A percentile compares a stretch with the other conserved stretches of the same genome.
Conservation (phyloP, 2,113 vertebrate genomes). For the Chlamydotis undulata region DNA sequence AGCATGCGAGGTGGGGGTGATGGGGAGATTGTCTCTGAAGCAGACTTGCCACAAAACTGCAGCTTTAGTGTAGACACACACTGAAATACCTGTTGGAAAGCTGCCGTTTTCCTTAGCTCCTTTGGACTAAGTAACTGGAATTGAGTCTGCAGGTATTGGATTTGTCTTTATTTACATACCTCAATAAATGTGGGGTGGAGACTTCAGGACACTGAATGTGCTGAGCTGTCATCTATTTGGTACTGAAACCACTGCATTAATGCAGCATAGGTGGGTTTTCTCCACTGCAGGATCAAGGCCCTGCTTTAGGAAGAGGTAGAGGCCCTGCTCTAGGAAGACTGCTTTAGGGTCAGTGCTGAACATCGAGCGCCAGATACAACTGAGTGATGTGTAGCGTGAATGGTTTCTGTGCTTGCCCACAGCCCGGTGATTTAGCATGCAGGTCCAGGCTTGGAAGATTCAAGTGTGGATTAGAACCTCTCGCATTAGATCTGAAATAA, state of each 20-base stretch:
- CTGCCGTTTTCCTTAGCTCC: neutral
- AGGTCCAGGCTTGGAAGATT: neutral
- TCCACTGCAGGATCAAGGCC: neutral
- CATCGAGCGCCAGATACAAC: rapidly evolving
- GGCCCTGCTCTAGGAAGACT: neutral
- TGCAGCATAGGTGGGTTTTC: neutral
- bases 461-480: neutral
- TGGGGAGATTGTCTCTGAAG: neutral
- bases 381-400: neutral
- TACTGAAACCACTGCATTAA: neutral
- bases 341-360: neutral
- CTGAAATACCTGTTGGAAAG: neutral
- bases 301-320: neutral
- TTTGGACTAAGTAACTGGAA: neutral
- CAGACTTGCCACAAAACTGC: neutral
- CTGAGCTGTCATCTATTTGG: neutral
- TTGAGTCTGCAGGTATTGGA: neutral
- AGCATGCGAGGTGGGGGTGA: rapidly evolving
- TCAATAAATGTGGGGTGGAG: neutral
- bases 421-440: neutral
- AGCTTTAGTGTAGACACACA: neutral
- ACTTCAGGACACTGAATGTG: neutral
- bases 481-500: neutral
- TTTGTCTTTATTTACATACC: neutral
- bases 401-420: neutral